Conservation (phyloP, 2,113 vertebrate species). For the Lanius ludovicianus region DNA sequence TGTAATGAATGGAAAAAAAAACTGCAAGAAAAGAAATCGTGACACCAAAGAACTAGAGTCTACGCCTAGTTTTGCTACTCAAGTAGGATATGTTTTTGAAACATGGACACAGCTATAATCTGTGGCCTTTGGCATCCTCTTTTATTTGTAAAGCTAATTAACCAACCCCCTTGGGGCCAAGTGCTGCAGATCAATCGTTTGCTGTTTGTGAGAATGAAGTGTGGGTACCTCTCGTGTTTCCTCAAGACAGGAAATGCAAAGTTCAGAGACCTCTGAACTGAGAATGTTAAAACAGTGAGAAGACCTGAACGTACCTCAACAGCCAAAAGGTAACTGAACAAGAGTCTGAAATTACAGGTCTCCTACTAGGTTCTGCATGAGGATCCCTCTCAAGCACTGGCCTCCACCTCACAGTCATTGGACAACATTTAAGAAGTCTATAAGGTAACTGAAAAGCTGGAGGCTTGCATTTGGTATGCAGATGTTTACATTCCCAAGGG, state of each 20-base stretch:
- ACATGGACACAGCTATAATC: neutral
- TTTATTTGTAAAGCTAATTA: neutral
- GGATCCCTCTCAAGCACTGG: neutral
- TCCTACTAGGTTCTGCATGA: neutral
- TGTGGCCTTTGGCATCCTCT: neutral
- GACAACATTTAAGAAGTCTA: neutral
- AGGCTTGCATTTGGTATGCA: neutral
- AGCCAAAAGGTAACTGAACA: neutral
- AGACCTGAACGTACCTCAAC: neutral
- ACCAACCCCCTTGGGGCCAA: neutral
- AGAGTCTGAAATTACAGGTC: neutral
- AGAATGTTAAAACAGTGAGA: neutral
- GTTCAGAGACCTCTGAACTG: neutral
- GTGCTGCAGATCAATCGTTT: neutral
- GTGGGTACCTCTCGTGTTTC: neutral
- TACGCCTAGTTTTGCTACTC: slow-evolving; percentile 53
- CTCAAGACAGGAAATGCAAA: neutral
- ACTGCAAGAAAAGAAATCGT: slow-evolving; percentile 61
- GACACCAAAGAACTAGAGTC: slow-evolving; percentile 65
- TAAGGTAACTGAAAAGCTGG: neutral
- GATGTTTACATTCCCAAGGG: slow-evolving; percentile 25
- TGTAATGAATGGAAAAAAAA: slow-evolving; percentile 56
- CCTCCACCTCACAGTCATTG: neutral
- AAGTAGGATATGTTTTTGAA: neutral
- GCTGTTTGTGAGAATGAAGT: neutral